A percentile compares a stretch with the other conserved stretches of the same genome.
Conservation (phyloP, 2,888 invertebrate genomes). For the Apoda limacodes region DNA sequence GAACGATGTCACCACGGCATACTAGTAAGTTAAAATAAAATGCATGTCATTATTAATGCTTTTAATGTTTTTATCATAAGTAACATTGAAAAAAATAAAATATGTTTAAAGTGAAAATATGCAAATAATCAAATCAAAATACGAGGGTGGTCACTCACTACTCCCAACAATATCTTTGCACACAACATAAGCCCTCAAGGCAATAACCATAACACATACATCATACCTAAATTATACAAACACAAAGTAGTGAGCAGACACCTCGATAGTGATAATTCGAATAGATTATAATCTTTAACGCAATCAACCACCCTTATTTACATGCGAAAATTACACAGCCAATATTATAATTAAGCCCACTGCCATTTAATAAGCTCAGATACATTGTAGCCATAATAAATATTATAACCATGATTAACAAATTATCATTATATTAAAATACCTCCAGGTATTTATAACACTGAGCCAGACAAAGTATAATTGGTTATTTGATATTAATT, state of each 20-base stretch:
- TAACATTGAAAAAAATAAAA: constrained; percentile 57
- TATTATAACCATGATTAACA: too few relatives aligned
- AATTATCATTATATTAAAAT: too few relatives aligned
- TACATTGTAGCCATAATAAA: too few relatives aligned
- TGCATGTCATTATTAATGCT: constrained; percentile 47
- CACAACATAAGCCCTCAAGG: constrained; percentile 46
- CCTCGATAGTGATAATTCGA: constrained; percentile 25
- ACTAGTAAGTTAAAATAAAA: constrained; percentile 26
- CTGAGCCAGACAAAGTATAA: too few relatives aligned
- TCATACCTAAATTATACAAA: constrained; percentile 28
- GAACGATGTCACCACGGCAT: not conserved
- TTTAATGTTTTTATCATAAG: constrained; percentile 60
- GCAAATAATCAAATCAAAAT: constrained; percentile 51
- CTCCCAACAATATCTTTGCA: constrained; percentile 36
- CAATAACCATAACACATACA: constrained; percentile 40
- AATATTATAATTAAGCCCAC: constrained; percentile 53
- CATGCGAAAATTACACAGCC: constrained; percentile 58
- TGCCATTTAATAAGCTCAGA: too few relatives aligned
- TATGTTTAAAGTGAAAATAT: constrained; percentile 50
- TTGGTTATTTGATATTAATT: too few relatives aligned
- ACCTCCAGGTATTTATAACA: too few relatives aligned
- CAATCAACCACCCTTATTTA: constrained; percentile 39
- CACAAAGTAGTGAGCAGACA: constrained; percentile 33
- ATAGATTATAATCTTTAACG: constrained; percentile 43
- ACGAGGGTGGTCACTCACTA: constrained; percentile 36